These are phyloP conservation scores for Campoplex capitator DNA, from an alignment of 2,888 invertebrate species.

Conservation along the genomic window DNA sequence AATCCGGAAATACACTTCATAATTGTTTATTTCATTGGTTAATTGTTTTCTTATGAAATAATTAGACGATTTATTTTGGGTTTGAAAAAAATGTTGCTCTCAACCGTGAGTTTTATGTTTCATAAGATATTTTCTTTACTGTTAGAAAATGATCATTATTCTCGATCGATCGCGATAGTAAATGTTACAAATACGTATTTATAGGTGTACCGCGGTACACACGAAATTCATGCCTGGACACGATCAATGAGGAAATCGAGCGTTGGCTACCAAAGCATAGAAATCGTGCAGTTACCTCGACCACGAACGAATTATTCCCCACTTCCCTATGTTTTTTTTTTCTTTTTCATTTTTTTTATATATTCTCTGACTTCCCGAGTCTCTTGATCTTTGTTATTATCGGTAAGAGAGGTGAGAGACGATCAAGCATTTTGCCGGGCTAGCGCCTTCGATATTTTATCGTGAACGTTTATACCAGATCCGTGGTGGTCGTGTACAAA, in stretches of 20 bases:
- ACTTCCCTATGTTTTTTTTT: slow-evolving; percentile 5
- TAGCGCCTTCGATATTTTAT: slow-evolving; percentile 46
- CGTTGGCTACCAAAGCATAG: slow-evolving; percentile 29
- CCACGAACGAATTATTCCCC: slow-evolving; percentile 42
- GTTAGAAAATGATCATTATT: neutral
- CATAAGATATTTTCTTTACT: neutral
- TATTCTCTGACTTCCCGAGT: slow-evolving; percentile 26
- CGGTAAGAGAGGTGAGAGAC: slow-evolving; percentile 43
- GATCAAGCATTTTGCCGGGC: slow-evolving; percentile 58
- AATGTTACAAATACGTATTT: neutral
- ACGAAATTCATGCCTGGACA: slow-evolving; percentile 38
- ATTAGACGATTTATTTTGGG: neutral
- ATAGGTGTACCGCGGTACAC: neutral
- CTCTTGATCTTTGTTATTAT: slow-evolving; percentile 47
- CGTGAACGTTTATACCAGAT: neutral
- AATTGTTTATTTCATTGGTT: neutral
- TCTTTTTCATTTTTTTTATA: slow-evolving; percentile 31
- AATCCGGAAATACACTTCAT: neutral
- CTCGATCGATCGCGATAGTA: slow-evolving; percentile 10
- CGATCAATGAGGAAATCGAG: slow-evolving; percentile 51
- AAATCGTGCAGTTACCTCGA: slow-evolving; percentile 53
- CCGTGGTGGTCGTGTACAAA: neutral
- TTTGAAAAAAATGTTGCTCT: neutral
- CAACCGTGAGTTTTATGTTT: neutral
- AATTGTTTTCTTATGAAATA: neutral